A percentile compares a stretch with the other conserved stretches of the same genome.
Evolutionary conservation across 2,888 invertebrate species (phyloP).

Genomic region (Creontiades dilutus): DNA sequence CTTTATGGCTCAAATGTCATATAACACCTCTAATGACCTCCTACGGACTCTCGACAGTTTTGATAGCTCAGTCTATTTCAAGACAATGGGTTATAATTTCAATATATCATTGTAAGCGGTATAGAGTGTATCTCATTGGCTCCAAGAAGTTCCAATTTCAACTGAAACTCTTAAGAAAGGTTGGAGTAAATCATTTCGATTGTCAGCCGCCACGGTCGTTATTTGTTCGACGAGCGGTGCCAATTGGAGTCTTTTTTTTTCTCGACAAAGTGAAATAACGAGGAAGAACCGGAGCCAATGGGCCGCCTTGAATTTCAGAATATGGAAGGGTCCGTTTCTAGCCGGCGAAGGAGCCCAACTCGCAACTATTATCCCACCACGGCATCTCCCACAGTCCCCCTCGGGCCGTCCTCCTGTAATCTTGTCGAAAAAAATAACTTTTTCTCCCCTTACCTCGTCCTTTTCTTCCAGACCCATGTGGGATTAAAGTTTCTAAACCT

Average conservation of each 20-base stretch:
- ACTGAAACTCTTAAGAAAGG: not conserved
- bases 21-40: too few species aligned
- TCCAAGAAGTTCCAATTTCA: not conserved
- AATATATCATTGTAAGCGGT: too few species aligned
- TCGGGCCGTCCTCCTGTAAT: constrained; percentile 35
- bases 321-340: not conserved
- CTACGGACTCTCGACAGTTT: too few species aligned
- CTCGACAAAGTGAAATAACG: constrained; percentile 20
- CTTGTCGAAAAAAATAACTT: constrained; percentile 1
- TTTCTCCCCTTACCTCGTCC: not conserved
- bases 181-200: not conserved
- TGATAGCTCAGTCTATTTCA: too few species aligned
- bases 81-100: too few species aligned
- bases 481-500: not conserved
- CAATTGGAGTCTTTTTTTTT: not conserved
- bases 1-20: too few species aligned
- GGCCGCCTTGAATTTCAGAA: not conserved
- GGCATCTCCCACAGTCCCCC: constrained; percentile 14
- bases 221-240: not conserved
- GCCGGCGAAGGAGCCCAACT: not conserved
- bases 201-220: not conserved
- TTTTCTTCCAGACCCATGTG: not conserved
- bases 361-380: not conserved
- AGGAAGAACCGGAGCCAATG: constrained; percentile 1
- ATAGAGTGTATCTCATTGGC: not conserved